A percentile compares a stretch with the other conserved stretches of the same genome.
These are phyloP conservation scores for Drosophila bunnanda DNA, from an alignment of 2,888 invertebrate species.

Conservation along the genomic window DNA sequence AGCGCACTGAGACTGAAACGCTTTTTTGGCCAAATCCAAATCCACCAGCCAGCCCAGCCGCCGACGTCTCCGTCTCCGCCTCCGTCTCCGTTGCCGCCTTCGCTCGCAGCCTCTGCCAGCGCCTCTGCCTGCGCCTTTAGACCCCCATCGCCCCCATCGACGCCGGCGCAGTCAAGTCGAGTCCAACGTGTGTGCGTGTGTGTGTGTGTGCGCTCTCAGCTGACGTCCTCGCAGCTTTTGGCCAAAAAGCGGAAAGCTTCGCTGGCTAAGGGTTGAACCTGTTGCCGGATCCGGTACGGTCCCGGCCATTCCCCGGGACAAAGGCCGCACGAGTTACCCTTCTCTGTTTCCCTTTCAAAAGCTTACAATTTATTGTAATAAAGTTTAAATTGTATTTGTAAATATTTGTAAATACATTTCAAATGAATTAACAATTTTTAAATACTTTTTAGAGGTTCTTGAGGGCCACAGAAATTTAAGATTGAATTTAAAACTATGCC, in stretches of 20 bases:
- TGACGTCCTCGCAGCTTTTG: slow-evolving; percentile 42
- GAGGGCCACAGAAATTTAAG: too few species aligned
- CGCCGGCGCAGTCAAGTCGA: slow-evolving; percentile 36
- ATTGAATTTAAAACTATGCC: too few species aligned
- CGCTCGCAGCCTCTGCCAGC: slow-evolving; percentile 13
- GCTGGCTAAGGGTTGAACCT: slow-evolving; percentile 41
- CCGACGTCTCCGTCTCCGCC: slow-evolving; percentile 30
- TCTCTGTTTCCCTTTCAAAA: neutral
- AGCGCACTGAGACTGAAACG: slow-evolving; percentile 62
- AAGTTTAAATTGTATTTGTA: too few species aligned
- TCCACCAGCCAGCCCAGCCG: slow-evolving; percentile 33
- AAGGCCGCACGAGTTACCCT: neutral
- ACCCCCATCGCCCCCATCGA: slow-evolving; percentile 8
- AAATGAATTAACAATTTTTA: too few species aligned
- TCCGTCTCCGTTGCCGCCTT: slow-evolving; percentile 7
- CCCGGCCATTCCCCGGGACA: neutral
- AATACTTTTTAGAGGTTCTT: too few species aligned
- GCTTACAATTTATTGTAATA: neutral
- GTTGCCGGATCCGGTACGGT: slow-evolving; percentile 19
- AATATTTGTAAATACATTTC: too few species aligned
- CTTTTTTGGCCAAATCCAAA: slow-evolving; percentile 66
- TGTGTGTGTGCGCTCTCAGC: slow-evolving; percentile 14
- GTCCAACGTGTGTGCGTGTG: neutral
- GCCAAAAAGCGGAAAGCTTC: slow-evolving; percentile 13
- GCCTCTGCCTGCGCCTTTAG: slow-evolving; percentile 6